Conservation (phyloP, 2,888 invertebrate genomes). For the Seladonia tumulorum region DNA sequence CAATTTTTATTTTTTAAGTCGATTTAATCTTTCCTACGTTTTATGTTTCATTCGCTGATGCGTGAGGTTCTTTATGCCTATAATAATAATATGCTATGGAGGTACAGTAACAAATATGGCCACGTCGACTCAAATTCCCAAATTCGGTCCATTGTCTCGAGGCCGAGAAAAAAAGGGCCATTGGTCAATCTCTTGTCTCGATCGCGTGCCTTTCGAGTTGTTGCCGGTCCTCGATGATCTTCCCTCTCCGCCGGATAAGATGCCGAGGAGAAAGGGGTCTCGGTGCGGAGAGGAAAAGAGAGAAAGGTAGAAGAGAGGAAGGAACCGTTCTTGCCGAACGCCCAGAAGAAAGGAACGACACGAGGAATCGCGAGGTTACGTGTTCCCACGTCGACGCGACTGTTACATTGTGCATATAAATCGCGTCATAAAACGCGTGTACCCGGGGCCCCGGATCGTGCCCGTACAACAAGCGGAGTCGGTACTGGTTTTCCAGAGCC, state of each 20-base stretch:
- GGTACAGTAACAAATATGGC: background rate
- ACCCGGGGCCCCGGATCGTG: conserved; percentile 46
- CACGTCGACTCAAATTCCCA: background rate
- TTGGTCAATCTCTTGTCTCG: conserved; percentile 46
- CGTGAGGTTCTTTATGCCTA: too few species aligned
- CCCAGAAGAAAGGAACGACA: conserved; percentile 53
- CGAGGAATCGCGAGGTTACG: conserved; percentile 51
- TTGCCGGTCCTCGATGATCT: conserved; percentile 23
- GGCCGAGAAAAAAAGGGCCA: conserved; percentile 40
- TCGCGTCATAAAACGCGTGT: conserved; percentile 71
- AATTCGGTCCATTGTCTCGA: conserved; percentile 11
- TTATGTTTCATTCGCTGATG: too few species aligned
- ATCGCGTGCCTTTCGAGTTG: conserved; percentile 53
- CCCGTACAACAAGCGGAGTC: conserved; percentile 17
- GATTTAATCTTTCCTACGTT: background rate
- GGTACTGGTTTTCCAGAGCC: conserved; percentile 50
- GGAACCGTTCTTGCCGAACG: conserved; percentile 39
- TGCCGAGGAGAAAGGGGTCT: background rate
- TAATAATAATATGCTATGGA: background rate
- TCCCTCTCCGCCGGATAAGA: conserved; percentile 4
- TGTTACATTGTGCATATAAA: conserved; percentile 69
- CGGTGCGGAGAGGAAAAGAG: too few species aligned
- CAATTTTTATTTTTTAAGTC: background rate
- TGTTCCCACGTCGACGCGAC: conserved; percentile 65
- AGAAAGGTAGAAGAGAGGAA: background rate